A percentile compares a stretch with the other conserved stretches of the same genome.
These are phyloP conservation scores for Glossophaga mutica DNA, from an alignment of 2,797 vertebrate species.

Conservation along the genomic window DNA sequence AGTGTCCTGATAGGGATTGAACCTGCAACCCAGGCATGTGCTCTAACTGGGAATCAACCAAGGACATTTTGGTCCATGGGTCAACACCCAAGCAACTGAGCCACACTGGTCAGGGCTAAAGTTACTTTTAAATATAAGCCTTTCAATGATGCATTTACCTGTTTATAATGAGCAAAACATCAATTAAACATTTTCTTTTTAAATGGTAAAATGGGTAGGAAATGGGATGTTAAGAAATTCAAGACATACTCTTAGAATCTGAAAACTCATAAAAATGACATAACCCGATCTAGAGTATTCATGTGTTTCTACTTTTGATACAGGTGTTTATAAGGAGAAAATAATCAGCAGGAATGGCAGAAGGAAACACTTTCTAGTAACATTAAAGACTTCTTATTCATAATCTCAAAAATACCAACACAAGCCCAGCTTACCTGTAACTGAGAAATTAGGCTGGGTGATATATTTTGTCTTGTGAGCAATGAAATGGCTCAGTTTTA, in stretches of 20 bases:
- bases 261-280: not conserved
- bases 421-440: not conserved
- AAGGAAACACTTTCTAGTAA: not conserved
- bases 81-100: not conserved
- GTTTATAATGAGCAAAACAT: conserved; percentile 36
- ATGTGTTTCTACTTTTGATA: not conserved
- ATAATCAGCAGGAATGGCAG: not conserved
- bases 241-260: not conserved
- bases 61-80: not conserved
- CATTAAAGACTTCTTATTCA: not conserved
- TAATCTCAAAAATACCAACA: not conserved
- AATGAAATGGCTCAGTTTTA: not conserved
- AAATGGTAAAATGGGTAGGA: not conserved
- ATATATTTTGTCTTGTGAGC: not conserved
- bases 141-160: conserved; percentile 9
- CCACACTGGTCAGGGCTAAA: not conserved
- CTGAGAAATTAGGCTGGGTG: not conserved
- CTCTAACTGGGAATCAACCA: not conserved
- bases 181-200: not conserved
- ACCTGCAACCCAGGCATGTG: not conserved
- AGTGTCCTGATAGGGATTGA: not conserved
- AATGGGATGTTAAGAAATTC: not conserved
- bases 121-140: not conserved
- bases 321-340: not conserved
- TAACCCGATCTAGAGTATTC: not conserved